Evolutionary conservation across 2,797 vertebrate genomes (phyloP), one percentile per base, ranked within the genome.

Genomic region (Pterois miles): DNA sequence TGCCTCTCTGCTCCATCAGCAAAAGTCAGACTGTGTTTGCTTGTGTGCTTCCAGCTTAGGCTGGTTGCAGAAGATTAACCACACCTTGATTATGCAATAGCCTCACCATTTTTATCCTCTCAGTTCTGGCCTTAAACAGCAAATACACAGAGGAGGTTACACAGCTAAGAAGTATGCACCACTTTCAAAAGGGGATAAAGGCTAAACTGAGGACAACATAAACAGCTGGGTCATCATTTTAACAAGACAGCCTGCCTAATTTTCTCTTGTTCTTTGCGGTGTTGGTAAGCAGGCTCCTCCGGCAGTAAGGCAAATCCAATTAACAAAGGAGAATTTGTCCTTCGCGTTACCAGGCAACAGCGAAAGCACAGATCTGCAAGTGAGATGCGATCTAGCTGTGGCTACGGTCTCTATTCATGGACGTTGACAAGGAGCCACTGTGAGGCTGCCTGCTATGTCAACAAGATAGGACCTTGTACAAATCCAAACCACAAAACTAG

Each of bases 241-340:
- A 83, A 82, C 56, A 74, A 81, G 71, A 68, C 65, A 53, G 56
- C 5, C 5, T 20, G 59, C 59, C 86, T 70, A 72, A 87, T 70
- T 84, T 81, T 83, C 52, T 65, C 74, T 69, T 59, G 65, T 70
- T 86, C 73, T 88, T 23, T 72, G 33, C 16, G 48, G 43, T 38
- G 18, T 50, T 72, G 59, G 57, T 82, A 82, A 89, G 80, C 70
- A 81, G 76, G 60, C 73, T 89, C 75, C 66, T 74, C 54, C 74
- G 73, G 78, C 79, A 78, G 83, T n/a, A 77, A 78, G 71, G 75
- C 77, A 94, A 43, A 94, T 93, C 92, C 89, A 92, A 93, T 93
- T 93, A 94, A 93, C 90, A 92, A 93, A 88, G 81, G 74, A 86
- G 87, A 92, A 86, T 85, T 65, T 92, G 89, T 91, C 86, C 88